A percentile compares a stretch with the other conserved stretches of the same genome.
Evolutionary conservation across 2,113 vertebrate species (phyloP).

Genomic region (Myodes glareolus): DNA sequence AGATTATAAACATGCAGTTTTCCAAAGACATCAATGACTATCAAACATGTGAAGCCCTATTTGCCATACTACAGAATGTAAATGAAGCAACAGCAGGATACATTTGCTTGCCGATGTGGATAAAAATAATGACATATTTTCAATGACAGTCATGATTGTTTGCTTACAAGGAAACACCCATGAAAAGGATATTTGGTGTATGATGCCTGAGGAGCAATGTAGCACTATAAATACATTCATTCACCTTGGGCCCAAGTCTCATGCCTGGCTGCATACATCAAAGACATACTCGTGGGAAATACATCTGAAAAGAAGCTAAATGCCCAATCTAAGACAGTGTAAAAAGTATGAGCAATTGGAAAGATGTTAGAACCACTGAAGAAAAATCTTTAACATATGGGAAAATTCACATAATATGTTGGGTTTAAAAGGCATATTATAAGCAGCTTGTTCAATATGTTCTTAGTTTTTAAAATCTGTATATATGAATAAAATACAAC

Average conservation of each 20-base stretch:
- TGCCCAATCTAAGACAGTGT: not conserved
- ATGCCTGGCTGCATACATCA: not conserved
- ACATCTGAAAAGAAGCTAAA: slow-evolving; percentile 53
- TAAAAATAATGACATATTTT: slow-evolving; percentile 52
- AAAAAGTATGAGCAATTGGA: slow-evolving; percentile 3
- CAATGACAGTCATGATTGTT: not conserved
- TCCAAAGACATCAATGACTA: not conserved
- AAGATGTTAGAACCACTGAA: slow-evolving; percentile 26
- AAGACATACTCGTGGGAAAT: not conserved
- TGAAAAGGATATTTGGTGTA: not conserved
- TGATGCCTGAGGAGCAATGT: not conserved
- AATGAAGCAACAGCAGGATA: not conserved
- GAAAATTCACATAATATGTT: slow-evolving; percentile 39
- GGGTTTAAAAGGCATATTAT: slow-evolving; percentile 36
- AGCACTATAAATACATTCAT: not conserved
- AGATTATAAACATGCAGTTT: not conserved
- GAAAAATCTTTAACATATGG: slow-evolving; percentile 39
- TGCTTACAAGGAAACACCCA: slow-evolving; percentile 7
- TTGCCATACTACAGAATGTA: not conserved
- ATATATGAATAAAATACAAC: slow-evolving; percentile 43
- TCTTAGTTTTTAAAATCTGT: slow-evolving; percentile 50
- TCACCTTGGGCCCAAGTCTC: slow-evolving; percentile 12
- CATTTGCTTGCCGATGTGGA: slow-evolving; percentile 23
- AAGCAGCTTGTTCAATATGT: slow-evolving; percentile 20
- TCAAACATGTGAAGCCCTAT: not conserved